Evolutionary conservation across 2,888 invertebrate species (phyloP), one percentile per base, ranked within the genome.

Genomic region (Acleris sparsana): DNA sequence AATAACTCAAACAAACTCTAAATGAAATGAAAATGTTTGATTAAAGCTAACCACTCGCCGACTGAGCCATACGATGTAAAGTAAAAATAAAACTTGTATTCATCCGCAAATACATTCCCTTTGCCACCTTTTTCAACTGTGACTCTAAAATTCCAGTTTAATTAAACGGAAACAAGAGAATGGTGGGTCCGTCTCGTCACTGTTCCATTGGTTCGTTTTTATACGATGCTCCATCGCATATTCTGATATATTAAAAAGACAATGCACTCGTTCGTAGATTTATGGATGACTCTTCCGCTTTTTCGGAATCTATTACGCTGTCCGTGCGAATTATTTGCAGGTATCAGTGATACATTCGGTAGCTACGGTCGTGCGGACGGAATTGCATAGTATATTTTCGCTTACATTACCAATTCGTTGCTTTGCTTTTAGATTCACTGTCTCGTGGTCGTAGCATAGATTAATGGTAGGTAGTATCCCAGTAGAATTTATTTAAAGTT

Each of bases 141-240:
- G 85, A 83, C 81, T 86, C 79, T 81, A 83, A 83, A 86, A 85
- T 87, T 83, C 77, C 80, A 83, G 84, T 87, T 89, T 89, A 90
- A 90, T 91, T 89, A 90, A 91, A 91, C 84, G 84, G 85, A 89
- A 89, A 89, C 90, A 90, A 83, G 86, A 73, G 81, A 87, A 88
- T 84, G 86, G 85, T 82, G 84, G 84, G 79, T 63, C 78, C 74
- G 81, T 75, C 79, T 79, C 80, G 78, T 85, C 85, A 85, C 79
- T 67, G 79, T 77, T 84, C 79, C 77, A 79, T 79, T 83, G 81
- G 84, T 80, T 83, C 80, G 81, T 86, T 87, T 87, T 85, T 83
- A 77, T 80, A 71, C 74, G 55, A 66, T 62, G 64, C 69, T 56
- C 66, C 59, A 70, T 75, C 78, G 75, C 76, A 77, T 80, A 81